Percentiles rank a stretch among this genome's conserved stretches.
Conservation (phyloP, 2,113 vertebrate species). For the Muntiacus muntjak region DNA sequence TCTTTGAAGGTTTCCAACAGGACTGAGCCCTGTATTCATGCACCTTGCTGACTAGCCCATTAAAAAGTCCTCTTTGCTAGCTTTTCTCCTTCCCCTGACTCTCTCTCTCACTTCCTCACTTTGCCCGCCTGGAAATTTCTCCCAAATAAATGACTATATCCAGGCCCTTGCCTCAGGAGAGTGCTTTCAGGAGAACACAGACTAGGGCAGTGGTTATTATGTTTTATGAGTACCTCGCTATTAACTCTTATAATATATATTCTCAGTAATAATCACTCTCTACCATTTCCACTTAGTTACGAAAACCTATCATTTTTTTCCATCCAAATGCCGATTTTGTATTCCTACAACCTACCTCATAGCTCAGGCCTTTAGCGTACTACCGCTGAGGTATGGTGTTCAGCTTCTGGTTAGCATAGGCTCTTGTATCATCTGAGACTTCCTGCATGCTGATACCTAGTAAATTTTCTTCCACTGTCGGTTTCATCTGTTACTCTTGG, state of each 20-base stretch:
- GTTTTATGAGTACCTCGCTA: neutral
- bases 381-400: neutral
- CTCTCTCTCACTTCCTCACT: neutral
- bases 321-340: slow-evolving; percentile 10
- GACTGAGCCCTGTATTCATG: neutral
- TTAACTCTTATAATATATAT: neutral
- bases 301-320: slow-evolving; percentile 8
- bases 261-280: slow-evolving; percentile 2
- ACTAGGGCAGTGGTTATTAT: neutral
- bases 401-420: neutral
- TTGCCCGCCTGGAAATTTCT: neutral
- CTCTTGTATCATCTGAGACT: neutral
- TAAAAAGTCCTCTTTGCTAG: neutral
- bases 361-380: neutral
- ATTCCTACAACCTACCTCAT: neutral
- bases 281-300: neutral
- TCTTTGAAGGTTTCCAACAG: neutral
- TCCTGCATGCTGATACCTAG: neutral
- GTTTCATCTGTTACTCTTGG: slow-evolving; percentile 37
- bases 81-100: neutral
- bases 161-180: neutral
- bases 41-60: neutral
- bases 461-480: neutral
- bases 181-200: neutral
- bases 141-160: neutral